Evolutionary conservation across 2,888 invertebrate genomes (phyloP).

Genomic region (Latheticus oryzae): DNA sequence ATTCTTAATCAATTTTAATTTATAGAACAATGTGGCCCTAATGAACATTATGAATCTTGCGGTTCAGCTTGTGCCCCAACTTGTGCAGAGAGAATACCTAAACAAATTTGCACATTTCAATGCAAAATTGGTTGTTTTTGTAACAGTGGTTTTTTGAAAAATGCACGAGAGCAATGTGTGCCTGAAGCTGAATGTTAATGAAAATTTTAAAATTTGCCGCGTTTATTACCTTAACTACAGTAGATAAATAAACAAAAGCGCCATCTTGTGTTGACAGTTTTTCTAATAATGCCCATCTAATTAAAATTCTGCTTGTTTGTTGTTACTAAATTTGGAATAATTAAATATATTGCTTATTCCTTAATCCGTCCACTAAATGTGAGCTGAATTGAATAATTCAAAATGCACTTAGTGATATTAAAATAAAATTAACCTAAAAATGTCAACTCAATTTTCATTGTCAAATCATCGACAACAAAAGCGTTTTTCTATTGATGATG

Average conservation of each 20-base stretch:
- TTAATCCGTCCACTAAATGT: constrained; percentile 19
- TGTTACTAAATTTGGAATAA: constrained; percentile 6
- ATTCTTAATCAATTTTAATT: no score
- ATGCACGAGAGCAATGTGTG: background rate
- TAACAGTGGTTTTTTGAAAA: background rate
- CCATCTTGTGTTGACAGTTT: constrained; percentile 12
- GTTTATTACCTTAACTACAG: background rate
- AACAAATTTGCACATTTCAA: background rate
- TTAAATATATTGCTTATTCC: background rate
- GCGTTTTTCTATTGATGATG: constrained; percentile 85
- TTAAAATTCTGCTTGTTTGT: constrained; percentile 21
- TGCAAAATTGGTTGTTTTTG: constrained; percentile 7
- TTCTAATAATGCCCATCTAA: constrained; percentile 6
- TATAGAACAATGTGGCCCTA: constrained; percentile 2
- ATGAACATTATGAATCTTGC: background rate
- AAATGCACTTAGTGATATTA: constrained; percentile 5
- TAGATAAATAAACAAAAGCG: no score
- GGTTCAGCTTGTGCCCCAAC: background rate
- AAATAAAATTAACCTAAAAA: constrained; percentile 47
- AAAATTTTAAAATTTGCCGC: background rate
- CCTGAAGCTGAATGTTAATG: background rate
- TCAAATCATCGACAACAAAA: constrained; percentile 66
- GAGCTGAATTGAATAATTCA: background rate
- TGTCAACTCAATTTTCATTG: constrained; percentile 53
- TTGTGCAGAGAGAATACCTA: background rate